Evolutionary conservation across 2,888 invertebrate genomes (phyloP), one percentile per base, ranked within the genome.

Genomic region (Parnassius mnemosyne): DNA sequence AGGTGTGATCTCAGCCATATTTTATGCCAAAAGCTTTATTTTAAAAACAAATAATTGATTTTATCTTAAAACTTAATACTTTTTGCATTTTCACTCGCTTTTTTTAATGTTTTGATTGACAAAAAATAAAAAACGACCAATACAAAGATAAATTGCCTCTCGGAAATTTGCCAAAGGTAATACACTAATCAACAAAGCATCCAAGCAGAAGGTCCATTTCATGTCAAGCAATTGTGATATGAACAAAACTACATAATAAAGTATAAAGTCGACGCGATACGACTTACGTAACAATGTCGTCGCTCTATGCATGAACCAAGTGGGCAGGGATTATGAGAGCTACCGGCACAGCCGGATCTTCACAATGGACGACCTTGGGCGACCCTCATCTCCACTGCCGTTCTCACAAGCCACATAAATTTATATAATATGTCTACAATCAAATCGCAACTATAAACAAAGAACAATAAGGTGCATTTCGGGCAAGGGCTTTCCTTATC

Each of bases 351-450:
- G 60, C 79, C 81, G 83, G 81, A 78, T 82, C 78, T 78, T 72
- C 74, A 88, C 87, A 89, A 87, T 84, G 76, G 70, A 67, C 77
- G 89, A 76, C 89, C 89, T 89, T 90, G 89, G 83, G 70, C 79
- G 79, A 78, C 88, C 89, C 89, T 87, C 84, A 71, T 70, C 75
- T 75, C 56, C 46, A 10, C 43, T 10, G 10, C 3, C 52, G 34
- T 44, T 51, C 34, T 25, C 10, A 10, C 34, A 10, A 11, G 16
- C 13, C 43, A 42, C 57, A 16, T 44, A 52, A 49, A 43, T 41
- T 34, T 10, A 50, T 34, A 13, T 7, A 13, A 49, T 41, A 16
- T 20, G 12, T 41, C 10, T 9, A 41, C 51, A 12, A 41, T 41
- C 41, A 25, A 63, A 54, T 54, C 12, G 34, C 13, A 34, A 53